These are phyloP conservation scores for Propithecus deckenii DNA, from an alignment of 2,797 vertebrate genomes.

Conservation along the genomic window DNA sequence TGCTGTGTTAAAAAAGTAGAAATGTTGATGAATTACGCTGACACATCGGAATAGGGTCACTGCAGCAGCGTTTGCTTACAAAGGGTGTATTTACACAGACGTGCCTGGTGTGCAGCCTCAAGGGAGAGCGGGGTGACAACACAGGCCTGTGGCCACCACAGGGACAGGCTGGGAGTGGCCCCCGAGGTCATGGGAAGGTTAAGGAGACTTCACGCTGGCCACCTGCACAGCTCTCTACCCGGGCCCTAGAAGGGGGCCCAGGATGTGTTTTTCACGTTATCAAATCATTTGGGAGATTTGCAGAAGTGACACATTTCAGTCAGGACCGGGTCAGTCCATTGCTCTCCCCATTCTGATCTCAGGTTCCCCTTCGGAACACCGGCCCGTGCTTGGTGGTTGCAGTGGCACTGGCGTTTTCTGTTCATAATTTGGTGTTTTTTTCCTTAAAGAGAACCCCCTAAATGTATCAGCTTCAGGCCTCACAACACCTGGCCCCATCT, in stretches of 20 bases:
- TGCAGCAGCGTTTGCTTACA: background rate
- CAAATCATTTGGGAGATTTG: background rate
- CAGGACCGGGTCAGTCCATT: background rate
- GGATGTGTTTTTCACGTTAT: rapidly evolving
- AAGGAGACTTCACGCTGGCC: background rate
- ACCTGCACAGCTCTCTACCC: background rate
- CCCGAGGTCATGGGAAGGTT: rapidly evolving
- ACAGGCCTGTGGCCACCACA: background rate
- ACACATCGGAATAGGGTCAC: rapidly evolving
- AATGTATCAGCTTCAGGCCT: background rate
- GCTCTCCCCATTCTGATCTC: background rate
- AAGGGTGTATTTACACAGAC: background rate
- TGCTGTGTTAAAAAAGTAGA: background rate
- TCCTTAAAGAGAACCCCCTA: background rate
- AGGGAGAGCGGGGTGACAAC: background rate
- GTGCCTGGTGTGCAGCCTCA: rapidly evolving
- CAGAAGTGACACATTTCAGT: background rate
- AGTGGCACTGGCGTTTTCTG: background rate
- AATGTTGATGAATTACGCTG: rapidly evolving
- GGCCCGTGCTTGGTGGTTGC: rapidly evolving
- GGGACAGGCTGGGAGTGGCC: background rate
- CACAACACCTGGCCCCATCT: background rate
- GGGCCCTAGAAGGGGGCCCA: background rate
- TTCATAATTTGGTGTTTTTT: background rate
- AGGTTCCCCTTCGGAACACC: background rate